Base-by-base conservation (phyloP, 2,888 invertebrate species). In the Nemotelus pantherinus region DNA sequence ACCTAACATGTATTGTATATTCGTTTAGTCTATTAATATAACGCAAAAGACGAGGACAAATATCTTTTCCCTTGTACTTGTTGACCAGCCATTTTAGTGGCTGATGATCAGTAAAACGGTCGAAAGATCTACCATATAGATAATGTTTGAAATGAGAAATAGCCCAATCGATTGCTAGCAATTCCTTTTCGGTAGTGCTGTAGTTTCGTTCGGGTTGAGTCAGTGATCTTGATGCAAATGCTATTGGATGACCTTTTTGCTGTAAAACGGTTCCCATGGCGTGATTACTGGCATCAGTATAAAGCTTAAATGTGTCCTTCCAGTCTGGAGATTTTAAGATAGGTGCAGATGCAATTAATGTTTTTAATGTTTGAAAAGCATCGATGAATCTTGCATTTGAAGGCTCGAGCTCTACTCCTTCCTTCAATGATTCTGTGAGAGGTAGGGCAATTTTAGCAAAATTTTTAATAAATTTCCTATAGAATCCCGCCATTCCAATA, bases 361-460 rank as follows among this genome's bases (percentile, higher is more conserved):
- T 63, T 43, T 63, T 63, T 43, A 63, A n/a, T 39, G 4, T 63
- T n/a, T 63, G 3, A 43, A 63, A 63, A 3, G 63, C 63, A 5
- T 43, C 43, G 10, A 58, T 58, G 58, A n/a, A 58, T 4, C 25
- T 58, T n/a, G 58, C n/a, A n/a, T 58, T 25, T 4, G 7, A n/a
- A 4, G n/a, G n/a, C 7, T 58, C 25, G 5, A 58, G 7, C n/a
- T 58, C 25, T 9, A 3, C 3, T 4, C n/a, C 43, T n/a, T 63
- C n/a, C 43, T 63, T 63, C 5, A 63, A 41, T 3, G 4, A 63
- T 43, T 63, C n/a, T 3, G 63, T 80, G 39, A 79, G 55, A 1
- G 78, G 78, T 7, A 79, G 55, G 50, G 80, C 78, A n/a, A 79
- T 60, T 65, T 80, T 79, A 2, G 78, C 72, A 72, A 74, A 68